Conservation (phyloP, 2,888 invertebrate genomes). For the Phoronis australis region DNA sequence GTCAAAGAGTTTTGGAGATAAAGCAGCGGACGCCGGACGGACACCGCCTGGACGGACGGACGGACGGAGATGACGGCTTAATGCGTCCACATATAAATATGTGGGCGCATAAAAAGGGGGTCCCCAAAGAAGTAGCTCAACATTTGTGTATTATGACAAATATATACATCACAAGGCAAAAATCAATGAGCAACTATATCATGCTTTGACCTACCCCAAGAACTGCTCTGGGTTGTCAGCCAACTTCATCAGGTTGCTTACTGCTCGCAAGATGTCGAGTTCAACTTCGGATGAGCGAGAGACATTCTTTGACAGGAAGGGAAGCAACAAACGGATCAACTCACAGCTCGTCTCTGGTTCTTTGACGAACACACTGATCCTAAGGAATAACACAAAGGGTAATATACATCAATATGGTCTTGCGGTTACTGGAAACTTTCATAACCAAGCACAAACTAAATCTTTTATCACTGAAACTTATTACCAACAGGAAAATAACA, state of each 20-base stretch:
- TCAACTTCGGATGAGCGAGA: slow-evolving; percentile 25
- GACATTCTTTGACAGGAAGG: slow-evolving; percentile 30
- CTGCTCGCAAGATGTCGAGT: slow-evolving; percentile 62
- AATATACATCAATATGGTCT: neutral
- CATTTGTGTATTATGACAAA: too few species aligned
- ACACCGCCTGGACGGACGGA: too few species aligned
- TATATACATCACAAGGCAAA: too few species aligned
- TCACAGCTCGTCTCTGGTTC: slow-evolving; percentile 31
- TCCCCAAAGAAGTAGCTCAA: too few species aligned
- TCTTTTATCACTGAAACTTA: neutral
- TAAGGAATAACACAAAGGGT: too few species aligned
- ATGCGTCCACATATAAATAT: too few species aligned
- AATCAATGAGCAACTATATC: too few species aligned
- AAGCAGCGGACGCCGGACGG: too few species aligned
- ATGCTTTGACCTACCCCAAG: slow-evolving; percentile 58
- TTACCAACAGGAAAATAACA: neutral
- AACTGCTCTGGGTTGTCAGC: slow-evolving; percentile 64
- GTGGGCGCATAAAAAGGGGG: too few species aligned
- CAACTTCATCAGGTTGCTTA: slow-evolving; percentile 69
- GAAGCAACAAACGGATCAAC: slow-evolving; percentile 35
- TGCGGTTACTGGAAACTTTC: neutral
- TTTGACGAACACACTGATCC: slow-evolving; percentile 37
- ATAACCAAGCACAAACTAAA: neutral
- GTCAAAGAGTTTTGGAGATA: too few species aligned
- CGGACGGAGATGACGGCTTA: too few species aligned